Base-by-base conservation (phyloP, 92 coral and sea anemone genomes). In the Epizoanthus ramosus region DNA sequence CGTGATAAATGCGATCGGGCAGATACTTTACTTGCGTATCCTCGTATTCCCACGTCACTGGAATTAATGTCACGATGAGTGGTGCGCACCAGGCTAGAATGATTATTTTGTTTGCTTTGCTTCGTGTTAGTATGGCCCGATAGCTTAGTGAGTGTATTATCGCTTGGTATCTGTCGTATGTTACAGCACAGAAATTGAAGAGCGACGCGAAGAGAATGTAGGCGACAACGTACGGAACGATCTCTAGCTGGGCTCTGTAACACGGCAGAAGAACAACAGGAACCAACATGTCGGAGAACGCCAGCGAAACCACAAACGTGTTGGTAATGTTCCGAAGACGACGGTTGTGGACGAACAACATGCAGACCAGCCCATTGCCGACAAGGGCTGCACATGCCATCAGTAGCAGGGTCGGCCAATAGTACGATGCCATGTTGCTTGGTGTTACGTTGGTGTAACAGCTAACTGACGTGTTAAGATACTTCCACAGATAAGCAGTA, bases 91-190 rank as follows among this genome's bases (percentile, higher is more conserved):
- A 95, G 2, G 91, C 95, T 5, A 85, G 67, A 6, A 87, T 56
- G 25, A 95, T 68, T n/a, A 95, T 85, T 75, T 73, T 87, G 60
- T 92, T 89, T 41, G 91, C 95, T 35, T 87, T 73, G 21, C 84
- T 57, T 15, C 94, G 86, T 23, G 98, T 95, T 52, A 95, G 79
- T 31, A 61, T 82, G 0, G 90, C 80, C 73, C 88, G 85, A 87
- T 95, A 95, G 22, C 88, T 83, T 16, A 95, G 91, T 6, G 98
- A 98, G 8, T 91, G 82, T 5, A 93, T 60, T 17, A 95, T 89
- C 24, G 98, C 95, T 56, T 89, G 95, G 85, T 87, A 95, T 8
- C 98, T 87, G 45, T 95, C 98, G 87, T 92, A 95, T 1, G 98
- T 95, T 12, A 95, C 92, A 10, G 98, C 97, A 71, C 98, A 95